phyloP scores from a whole-genome alignment of 1,140 invertebrate genomes.

The Steinernema feltiae region DNA sequence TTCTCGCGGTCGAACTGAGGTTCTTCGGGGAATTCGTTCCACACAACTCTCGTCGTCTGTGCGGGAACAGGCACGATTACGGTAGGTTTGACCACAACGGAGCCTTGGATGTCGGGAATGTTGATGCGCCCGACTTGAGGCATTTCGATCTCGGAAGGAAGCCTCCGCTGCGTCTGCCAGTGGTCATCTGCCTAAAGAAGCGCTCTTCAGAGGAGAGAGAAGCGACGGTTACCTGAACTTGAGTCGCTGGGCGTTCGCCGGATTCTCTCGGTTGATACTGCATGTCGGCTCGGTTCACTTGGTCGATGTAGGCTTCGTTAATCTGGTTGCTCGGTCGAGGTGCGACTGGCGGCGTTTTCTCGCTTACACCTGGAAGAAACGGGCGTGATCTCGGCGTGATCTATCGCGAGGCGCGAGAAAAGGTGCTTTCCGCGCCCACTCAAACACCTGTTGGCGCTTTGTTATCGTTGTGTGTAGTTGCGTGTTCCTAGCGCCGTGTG shows the following conservation, averaged over 20 bases:
- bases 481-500: background rate
- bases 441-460: background rate
- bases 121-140: constrained; percentile 34
- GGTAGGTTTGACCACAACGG: constrained; percentile 26
- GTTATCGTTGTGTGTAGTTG: background rate
- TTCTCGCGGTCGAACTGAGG: constrained; percentile 8
- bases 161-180: constrained; percentile 32
- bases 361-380: background rate
- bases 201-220: background rate
- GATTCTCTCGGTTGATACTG: background rate
- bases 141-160: constrained; percentile 18
- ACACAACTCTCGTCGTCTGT: constrained; percentile 26
- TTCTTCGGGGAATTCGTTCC: constrained; percentile 40
- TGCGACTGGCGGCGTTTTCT: constrained; percentile 1
- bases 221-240: background rate
- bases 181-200: constrained; percentile 34
- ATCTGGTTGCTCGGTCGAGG: background rate
- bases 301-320: background rate
- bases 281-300: background rate
- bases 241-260: background rate
- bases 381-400: background rate
- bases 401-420: background rate
- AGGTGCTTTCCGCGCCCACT: background rate
- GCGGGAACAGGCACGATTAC: constrained; percentile 30
- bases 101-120: constrained; percentile 34